phyloP scores from a whole-genome alignment of 2,797 vertebrate species.

The Arrhamphus sclerolepis region DNA sequence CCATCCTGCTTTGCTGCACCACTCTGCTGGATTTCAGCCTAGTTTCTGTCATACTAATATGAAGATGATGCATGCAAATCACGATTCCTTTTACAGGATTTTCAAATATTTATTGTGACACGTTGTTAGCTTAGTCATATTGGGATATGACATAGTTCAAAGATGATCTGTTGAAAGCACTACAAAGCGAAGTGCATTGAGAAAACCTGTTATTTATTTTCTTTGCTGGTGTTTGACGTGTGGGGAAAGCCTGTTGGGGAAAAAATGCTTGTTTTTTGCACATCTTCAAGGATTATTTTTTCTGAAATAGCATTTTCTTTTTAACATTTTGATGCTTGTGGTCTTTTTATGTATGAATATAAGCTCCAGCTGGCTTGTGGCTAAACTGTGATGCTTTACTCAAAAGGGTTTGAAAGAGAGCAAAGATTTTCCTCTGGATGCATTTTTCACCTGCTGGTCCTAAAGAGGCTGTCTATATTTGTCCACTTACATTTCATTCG shows the following conservation, averaged over 20 bases:
- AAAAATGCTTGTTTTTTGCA: conserved; percentile 7
- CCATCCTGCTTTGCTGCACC: conserved; percentile 2
- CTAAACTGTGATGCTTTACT: conserved; percentile 28
- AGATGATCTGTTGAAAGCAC: conserved; percentile 29
- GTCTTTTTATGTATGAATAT: conserved; percentile 32
- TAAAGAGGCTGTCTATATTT: conserved; percentile 9
- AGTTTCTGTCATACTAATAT: background rate
- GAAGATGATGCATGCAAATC: conserved; percentile 1
- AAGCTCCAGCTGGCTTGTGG: conserved; percentile 52
- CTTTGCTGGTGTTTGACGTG: background rate
- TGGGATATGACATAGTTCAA: background rate
- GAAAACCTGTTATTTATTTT: conserved; percentile 2
- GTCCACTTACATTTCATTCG: background rate
- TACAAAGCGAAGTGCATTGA: background rate
- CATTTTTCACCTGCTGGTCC: conserved; percentile 39
- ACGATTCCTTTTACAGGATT: background rate
- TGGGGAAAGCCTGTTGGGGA: conserved; percentile 6
- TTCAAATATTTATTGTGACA: conserved; percentile 1
- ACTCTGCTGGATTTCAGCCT: background rate
- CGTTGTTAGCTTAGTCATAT: conserved; percentile 12
- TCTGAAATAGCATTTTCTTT: conserved; percentile 51
- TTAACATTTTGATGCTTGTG: background rate
- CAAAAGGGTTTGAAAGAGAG: conserved; percentile 36
- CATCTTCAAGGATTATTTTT: conserved; percentile 23
- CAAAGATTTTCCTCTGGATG: conserved; percentile 17